A percentile compares a stretch with the other conserved stretches of the same genome.
Evolutionary conservation across 2,888 invertebrate species (phyloP).

Genomic region (Pristionchus entomophagus): DNA sequence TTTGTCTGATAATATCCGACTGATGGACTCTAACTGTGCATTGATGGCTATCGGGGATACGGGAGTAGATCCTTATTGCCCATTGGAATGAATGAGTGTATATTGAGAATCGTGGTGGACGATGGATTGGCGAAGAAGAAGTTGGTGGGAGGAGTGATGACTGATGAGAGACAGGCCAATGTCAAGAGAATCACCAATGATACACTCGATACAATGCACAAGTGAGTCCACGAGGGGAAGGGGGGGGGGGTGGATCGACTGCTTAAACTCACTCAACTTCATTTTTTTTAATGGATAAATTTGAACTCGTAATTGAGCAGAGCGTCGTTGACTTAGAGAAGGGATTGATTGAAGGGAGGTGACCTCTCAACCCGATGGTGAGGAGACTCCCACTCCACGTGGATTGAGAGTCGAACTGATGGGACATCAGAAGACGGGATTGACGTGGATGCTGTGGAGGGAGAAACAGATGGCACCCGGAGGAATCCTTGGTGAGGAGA

Average conservation of each 20-base stretch:
- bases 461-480: slow-evolving; percentile 88
- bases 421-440: slow-evolving; percentile 80
- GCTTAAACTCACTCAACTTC: background rate
- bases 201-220: slow-evolving; percentile 37
- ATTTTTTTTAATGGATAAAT: background rate
- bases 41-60: too few relatives aligned
- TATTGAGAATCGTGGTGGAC: slow-evolving; percentile 27
- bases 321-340: background rate
- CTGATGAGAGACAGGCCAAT: slow-evolving; percentile 58
- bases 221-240: background rate
- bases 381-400: slow-evolving; percentile 39
- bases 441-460: slow-evolving; percentile 91
- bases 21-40: too few relatives aligned
- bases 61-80: too few relatives aligned
- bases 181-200: slow-evolving; percentile 58
- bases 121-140: slow-evolving; percentile 59
- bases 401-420: slow-evolving; percentile 63
- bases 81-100: background rate
- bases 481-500: slow-evolving; percentile 85
- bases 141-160: slow-evolving; percentile 73
- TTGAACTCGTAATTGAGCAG: background rate
- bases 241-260: background rate
- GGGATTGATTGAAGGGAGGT: slow-evolving; percentile 33
- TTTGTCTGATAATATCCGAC: too few relatives aligned
- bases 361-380: slow-evolving; percentile 31